Evolutionary conservation across 1,140 invertebrate species (phyloP).

Genomic region (Cylas formicarius): DNA sequence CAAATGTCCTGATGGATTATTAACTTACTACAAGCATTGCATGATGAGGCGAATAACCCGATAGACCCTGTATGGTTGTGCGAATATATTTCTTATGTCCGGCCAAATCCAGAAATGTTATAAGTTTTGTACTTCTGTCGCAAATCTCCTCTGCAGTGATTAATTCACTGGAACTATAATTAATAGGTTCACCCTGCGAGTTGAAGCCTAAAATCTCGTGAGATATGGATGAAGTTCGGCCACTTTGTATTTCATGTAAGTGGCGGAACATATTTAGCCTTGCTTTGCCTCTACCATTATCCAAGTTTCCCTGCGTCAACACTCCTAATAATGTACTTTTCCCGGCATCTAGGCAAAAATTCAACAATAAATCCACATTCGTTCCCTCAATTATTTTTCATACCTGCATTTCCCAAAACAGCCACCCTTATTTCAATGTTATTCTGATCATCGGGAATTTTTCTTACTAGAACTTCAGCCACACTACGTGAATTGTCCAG

Average conservation of each 20-base stretch:
- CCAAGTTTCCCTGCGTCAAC: constrained; percentile 88
- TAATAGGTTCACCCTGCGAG: constrained; percentile 65
- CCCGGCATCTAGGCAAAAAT: constrained; percentile 61
- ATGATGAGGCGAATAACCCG: constrained; percentile 91
- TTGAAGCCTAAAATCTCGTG: constrained; percentile 96
- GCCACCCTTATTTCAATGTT: constrained; percentile 85
- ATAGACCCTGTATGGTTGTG: constrained; percentile 91
- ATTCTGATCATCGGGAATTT: constrained; percentile 86
- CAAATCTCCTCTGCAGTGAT: constrained; percentile 92
- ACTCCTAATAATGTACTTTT: constrained; percentile 92
- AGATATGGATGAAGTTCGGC: constrained; percentile 91
- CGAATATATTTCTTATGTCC: constrained; percentile 94
- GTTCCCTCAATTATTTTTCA: not conserved
- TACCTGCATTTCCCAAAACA: constrained; percentile 70
- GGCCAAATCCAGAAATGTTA: constrained; percentile 93
- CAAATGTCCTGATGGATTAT: too few species aligned
- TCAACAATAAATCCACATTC: not conserved
- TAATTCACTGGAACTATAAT: constrained; percentile 82
- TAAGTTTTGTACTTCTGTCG: constrained; percentile 80
- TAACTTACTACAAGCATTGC: constrained; percentile 78
- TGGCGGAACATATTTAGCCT: constrained; percentile 94
- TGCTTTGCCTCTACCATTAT: constrained; percentile 91
- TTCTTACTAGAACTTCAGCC: constrained; percentile 84
- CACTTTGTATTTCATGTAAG: constrained; percentile 93
- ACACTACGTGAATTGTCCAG: constrained; percentile 51